A percentile compares a stretch with the other conserved stretches of the same genome.
phyloP scores from a whole-genome alignment of 1,140 invertebrate species.

The Mamestra configurata region DNA sequence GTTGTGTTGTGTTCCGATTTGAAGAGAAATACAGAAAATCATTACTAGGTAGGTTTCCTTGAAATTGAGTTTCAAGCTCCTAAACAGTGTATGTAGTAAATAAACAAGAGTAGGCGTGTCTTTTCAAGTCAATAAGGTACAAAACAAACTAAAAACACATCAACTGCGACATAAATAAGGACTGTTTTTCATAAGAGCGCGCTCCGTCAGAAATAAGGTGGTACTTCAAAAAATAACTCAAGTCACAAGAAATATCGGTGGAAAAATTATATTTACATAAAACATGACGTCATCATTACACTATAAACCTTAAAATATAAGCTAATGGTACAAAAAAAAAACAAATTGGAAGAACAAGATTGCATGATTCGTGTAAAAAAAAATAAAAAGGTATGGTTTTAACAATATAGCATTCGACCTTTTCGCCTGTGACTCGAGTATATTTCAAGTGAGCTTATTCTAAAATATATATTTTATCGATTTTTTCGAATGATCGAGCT shows the following conservation, averaged over 20 bases:
- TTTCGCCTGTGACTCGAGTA: slow-evolving; percentile 44
- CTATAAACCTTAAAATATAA: slow-evolving; percentile 16
- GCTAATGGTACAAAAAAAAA: slow-evolving; percentile 33
- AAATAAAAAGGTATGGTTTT: neutral
- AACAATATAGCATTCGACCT: neutral
- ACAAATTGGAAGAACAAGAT: slow-evolving; percentile 38
- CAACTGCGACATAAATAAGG: neutral
- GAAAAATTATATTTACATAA: slow-evolving; percentile 33
- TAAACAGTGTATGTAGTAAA: no score
- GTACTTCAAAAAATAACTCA: slow-evolving; percentile 44
- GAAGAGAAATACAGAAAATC: no score
- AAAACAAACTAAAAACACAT: neutral
- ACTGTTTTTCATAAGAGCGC: slow-evolving; percentile 5
- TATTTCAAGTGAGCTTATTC: slow-evolving; percentile 16
- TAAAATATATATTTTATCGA: slow-evolving; percentile 36
- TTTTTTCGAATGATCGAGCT: slow-evolving; percentile 30
- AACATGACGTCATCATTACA: slow-evolving; percentile 19
- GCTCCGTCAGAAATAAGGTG: slow-evolving; percentile 12
- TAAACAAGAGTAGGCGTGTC: no score
- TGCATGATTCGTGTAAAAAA: neutral
- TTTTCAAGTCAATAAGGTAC: no score
- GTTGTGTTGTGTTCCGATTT: no score
- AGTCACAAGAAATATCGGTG: slow-evolving; percentile 43
- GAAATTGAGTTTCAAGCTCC: no score
- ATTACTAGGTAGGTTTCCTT: no score